phyloP scores from a whole-genome alignment of 2,113 vertebrate genomes.

The Bubo bubo region DNA sequence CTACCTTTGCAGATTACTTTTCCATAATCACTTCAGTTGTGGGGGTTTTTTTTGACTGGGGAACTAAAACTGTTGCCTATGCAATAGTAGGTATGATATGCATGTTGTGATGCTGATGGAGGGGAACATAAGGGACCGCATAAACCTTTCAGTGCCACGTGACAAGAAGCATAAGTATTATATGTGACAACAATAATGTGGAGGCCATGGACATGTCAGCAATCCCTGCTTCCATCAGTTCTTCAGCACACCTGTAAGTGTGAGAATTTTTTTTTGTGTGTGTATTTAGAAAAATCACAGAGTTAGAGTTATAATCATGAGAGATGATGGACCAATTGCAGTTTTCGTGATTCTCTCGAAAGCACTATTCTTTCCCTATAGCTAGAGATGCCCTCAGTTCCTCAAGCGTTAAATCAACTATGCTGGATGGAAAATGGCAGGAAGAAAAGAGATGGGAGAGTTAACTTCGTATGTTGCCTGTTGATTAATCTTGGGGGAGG shows the following conservation, averaged over 20 bases:
- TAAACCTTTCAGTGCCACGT: neutral
- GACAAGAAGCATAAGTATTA: neutral
- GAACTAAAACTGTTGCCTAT: neutral
- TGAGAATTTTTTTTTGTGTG: neutral
- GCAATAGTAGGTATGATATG: neutral
- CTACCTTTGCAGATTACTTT: neutral
- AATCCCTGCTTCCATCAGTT: neutral
- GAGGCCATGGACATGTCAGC: neutral
- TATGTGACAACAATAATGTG: neutral
- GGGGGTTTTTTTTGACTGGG: fast-evolving
- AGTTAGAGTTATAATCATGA: neutral
- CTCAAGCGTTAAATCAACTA: neutral
- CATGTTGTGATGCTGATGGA: neutral
- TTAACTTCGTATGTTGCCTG: neutral
- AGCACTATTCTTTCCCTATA: neutral
- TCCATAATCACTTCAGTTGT: neutral
- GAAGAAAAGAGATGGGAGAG: neutral
- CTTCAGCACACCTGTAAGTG: neutral
- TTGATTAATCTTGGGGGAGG: neutral
- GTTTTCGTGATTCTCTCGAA: neutral
- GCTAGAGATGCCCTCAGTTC: neutral
- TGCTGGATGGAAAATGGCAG: neutral
- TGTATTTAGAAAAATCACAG: neutral
- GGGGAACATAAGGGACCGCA: neutral
- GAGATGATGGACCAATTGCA: neutral